Evolutionary conservation across 2,113 vertebrate genomes (phyloP), one percentile per base, ranked within the genome.

Genomic region (Campylomormyrus tamandua): DNA sequence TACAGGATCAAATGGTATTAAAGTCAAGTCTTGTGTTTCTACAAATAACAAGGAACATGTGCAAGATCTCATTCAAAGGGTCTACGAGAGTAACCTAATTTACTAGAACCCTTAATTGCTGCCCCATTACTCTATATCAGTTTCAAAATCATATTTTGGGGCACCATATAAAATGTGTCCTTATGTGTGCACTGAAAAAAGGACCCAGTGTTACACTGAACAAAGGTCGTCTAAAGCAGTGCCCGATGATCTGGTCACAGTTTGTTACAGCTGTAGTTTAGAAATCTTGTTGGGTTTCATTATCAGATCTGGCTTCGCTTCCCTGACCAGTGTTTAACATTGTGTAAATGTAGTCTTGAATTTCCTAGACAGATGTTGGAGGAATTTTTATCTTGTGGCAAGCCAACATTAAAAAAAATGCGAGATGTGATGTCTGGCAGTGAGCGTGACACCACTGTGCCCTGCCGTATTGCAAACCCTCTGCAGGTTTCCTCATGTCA

Each of bases 11-110:
- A 92, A 93, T 93, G 89, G 89, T 80, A 91, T 90, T 93, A 92
- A 93, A 94, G 92, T 93, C 93, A 93, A 74, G 94, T 93, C 94
- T 95, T 95, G 93, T 95, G 93, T 95, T 95, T 93, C 93, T 85
- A 10, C 56, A 85, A 13, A 89, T 95, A 96, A 96, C 92, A 92
- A 93, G 93, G 93, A 95, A 91, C 95, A 96, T 86, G 94, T 95
- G 95, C 90, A 89, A 90, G 92, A 89, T 92, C 90, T 83, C 83
- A 91, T 84, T 83, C 87, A 80, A 90, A 91, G 77, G 52, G 87
- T 17, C 85, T 89, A 84, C 50, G 24, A 83, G 90, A 88, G 90
- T 90, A 90, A 94, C 94, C 93, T 95, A 93, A 95, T 93, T 92
- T 93, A 95, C 95, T 91, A 90, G 92, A 94, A 93, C 93, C 83